phyloP scores from a whole-genome alignment of 2,797 vertebrate species.

The Emydoidea blandingii region DNA sequence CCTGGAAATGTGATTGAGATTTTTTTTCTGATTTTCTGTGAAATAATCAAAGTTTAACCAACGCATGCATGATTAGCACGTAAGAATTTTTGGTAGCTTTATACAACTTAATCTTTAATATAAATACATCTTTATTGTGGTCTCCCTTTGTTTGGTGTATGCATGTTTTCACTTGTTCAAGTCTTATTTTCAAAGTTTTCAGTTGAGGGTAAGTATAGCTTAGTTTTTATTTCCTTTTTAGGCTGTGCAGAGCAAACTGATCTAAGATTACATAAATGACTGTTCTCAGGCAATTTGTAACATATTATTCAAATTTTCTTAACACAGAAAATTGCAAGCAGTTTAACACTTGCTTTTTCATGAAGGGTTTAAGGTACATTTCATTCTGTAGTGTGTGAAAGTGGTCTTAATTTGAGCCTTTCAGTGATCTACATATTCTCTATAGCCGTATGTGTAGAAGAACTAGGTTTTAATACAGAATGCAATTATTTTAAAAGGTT shows the following conservation, averaged over 20 bases:
- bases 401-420: background rate
- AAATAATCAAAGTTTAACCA: background rate
- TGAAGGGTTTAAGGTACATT: background rate
- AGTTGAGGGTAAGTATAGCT: constrained; percentile 66
- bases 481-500: background rate
- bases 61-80: background rate
- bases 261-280: background rate
- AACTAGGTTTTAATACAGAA: background rate
- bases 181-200: constrained; percentile 62
- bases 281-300: constrained; percentile 44
- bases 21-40: background rate
- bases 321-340: background rate
- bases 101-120: background rate
- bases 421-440: background rate
- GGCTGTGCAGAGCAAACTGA: background rate
- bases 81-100: background rate
- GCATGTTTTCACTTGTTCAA: constrained; percentile 53
- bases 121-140: background rate
- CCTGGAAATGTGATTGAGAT: constrained; percentile 34
- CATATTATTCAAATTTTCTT: background rate
- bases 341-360: background rate
- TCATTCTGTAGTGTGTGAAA: background rate
- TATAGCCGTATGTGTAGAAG: constrained; percentile 1
- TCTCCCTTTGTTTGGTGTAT: constrained; percentile 22
- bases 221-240: constrained; percentile 22